phyloP scores from a whole-genome alignment of 2,888 invertebrate genomes.

The Phortica okadai region DNA sequence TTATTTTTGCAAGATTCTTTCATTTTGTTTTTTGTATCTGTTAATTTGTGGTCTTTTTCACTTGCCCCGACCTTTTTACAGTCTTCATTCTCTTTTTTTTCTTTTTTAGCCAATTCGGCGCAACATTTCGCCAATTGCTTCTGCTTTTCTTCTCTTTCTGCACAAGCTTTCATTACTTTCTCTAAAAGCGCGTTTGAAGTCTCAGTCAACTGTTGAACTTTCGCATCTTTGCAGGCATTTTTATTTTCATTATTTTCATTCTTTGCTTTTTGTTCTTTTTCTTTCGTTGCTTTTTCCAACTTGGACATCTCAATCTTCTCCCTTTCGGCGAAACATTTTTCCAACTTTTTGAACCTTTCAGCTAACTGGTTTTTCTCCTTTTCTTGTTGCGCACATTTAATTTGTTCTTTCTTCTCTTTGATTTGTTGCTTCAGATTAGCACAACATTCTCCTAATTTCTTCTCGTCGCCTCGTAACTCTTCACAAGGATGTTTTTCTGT shows the following conservation, averaged over 20 bases:
- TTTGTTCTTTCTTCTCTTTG: background rate
- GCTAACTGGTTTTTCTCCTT: background rate
- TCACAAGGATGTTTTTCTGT: background rate
- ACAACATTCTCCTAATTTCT: background rate
- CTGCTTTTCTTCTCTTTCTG: background rate
- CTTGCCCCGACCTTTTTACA: background rate
- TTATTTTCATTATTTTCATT: background rate
- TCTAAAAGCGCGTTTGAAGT: too few relatives aligned
- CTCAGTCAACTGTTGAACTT: too few relatives aligned
- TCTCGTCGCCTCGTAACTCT: background rate
- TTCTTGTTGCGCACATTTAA: background rate
- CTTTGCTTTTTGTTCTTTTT: background rate
- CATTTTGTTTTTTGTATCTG: background rate
- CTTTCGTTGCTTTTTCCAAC: constrained; percentile 77
- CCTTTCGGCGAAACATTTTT: background rate
- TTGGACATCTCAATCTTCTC: background rate
- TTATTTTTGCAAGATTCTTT: background rate
- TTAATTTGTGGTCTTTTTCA: background rate
- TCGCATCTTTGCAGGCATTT: background rate
- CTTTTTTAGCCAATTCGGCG: constrained; percentile 26
- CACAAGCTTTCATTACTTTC: too few relatives aligned
- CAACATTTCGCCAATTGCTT: background rate
- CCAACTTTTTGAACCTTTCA: background rate
- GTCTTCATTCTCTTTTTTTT: background rate
- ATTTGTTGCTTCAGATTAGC: background rate